Percentiles rank a stretch among this genome's conserved stretches.
Evolutionary conservation across 2,113 vertebrate genomes (phyloP).

Genomic region (Sceloporus tristichus): DNA sequence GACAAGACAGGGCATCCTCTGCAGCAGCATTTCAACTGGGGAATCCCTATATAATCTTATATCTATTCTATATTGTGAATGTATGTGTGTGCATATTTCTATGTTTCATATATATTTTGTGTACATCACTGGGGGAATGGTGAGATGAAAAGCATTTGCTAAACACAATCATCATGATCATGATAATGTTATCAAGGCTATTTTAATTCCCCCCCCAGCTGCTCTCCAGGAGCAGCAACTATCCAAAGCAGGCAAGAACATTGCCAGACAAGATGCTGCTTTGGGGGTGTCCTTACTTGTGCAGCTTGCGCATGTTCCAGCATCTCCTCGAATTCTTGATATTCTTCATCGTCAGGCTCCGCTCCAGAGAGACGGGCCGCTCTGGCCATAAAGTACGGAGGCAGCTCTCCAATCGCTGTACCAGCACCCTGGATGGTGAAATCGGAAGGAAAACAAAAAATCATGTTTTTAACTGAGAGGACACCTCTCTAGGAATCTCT

Average conservation of each 20-base stretch:
- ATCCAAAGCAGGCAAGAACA: background rate
- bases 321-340: conserved; percentile 94
- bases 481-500: too few species aligned
- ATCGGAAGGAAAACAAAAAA: background rate
- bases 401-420: conserved; percentile 97
- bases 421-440: conserved; percentile 88
- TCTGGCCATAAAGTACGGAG: conserved; percentile 98
- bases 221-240: background rate
- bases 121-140: too few species aligned
- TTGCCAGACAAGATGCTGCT: background rate
- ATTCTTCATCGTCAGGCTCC: conserved; percentile 91
- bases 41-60: too few species aligned
- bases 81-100: too few species aligned
- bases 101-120: too few species aligned
- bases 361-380: conserved; percentile 94
- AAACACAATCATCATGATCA: too few species aligned
- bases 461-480: too few species aligned
- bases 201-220: background rate
- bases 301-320: conserved; percentile 87
- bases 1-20: too few species aligned
- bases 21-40: too few species aligned
- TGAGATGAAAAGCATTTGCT: too few species aligned
- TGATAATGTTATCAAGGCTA: background rate
- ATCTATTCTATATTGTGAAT: too few species aligned
- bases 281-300: conserved; percentile 84